Percentiles rank a stretch among this genome's conserved stretches.
These are phyloP conservation scores for Tragelaphus buxtoni DNA, from an alignment of 2,113 vertebrate genomes.

Conservation along the genomic window DNA sequence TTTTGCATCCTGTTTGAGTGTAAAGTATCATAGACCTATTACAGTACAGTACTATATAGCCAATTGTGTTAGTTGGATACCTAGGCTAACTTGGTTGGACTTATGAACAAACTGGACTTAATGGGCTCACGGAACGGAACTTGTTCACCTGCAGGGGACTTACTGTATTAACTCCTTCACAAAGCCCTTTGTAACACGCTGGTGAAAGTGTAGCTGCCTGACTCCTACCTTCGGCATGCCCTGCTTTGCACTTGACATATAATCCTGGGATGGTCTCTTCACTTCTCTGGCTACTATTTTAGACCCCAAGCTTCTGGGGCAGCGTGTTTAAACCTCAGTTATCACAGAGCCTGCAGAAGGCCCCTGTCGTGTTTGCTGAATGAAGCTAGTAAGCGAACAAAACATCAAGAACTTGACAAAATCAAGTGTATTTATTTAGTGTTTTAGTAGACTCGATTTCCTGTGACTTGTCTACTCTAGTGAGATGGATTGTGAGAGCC, in stretches of 20 bases:
- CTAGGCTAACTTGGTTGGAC: neutral
- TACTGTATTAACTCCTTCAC: neutral
- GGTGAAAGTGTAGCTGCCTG: neutral
- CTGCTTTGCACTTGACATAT: fast-evolving
- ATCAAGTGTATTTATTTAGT: neutral
- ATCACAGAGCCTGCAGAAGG: neutral
- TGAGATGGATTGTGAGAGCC: slow-evolving; percentile 66
- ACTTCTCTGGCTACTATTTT: neutral
- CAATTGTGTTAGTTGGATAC: neutral
- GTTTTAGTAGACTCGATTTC: neutral
- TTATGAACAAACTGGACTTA: neutral
- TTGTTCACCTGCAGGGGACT: neutral
- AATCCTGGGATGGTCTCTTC: neutral
- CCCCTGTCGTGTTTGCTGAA: fast-evolving
- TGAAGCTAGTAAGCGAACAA: neutral
- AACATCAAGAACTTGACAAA: neutral
- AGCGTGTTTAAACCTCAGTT: neutral
- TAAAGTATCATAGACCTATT: neutral
- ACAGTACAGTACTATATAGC: neutral
- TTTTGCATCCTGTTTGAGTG: neutral
- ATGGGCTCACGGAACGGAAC: neutral
- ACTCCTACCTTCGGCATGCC: neutral
- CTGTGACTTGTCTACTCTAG: slow-evolving; percentile 27
- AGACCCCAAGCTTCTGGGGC: neutral
- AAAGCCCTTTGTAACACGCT: neutral